Conservation (phyloP, 2,797 vertebrate genomes). For the Platyrinchus mystaceus region DNA sequence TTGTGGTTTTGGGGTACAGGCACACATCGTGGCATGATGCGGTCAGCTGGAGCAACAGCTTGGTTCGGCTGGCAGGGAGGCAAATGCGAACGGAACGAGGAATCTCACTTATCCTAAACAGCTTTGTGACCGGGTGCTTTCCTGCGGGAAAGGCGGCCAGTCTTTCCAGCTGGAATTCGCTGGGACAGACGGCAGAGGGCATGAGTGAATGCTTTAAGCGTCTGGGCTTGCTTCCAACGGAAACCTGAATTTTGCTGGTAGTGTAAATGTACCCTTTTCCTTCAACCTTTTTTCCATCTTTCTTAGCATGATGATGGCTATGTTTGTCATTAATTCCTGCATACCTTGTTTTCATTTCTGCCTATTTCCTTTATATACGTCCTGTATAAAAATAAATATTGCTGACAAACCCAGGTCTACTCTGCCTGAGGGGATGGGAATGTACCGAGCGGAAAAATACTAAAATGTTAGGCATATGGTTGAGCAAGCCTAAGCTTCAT, state of each 20-base stretch:
- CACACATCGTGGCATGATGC: fast-evolving
- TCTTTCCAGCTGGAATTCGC: neutral
- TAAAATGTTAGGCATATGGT: neutral
- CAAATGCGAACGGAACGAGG: fast-evolving
- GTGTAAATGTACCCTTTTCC: neutral
- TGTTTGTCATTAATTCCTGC: neutral
- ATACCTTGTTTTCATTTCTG: neutral
- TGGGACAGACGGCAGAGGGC: conserved; percentile 69
- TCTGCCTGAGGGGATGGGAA: neutral
- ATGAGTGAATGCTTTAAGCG: conserved; percentile 7
- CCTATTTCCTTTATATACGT: fast-evolving
- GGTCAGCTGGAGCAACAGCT: neutral
- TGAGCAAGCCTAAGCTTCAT: neutral
- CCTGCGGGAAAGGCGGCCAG: fast-evolving
- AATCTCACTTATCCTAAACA: fast-evolving
- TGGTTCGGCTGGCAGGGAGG: neutral
- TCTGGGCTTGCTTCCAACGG: neutral
- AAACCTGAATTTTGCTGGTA: neutral
- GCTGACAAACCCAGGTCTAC: neutral
- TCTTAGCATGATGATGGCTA: neutral
- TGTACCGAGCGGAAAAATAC: fast-evolving
- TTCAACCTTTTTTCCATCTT: fast-evolving
- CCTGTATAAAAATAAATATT: neutral
- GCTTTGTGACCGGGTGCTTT: fast-evolving
- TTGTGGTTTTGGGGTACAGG: fast-evolving